Conservation (phyloP, 2,113 vertebrate genomes). For the Vimba vimba region DNA sequence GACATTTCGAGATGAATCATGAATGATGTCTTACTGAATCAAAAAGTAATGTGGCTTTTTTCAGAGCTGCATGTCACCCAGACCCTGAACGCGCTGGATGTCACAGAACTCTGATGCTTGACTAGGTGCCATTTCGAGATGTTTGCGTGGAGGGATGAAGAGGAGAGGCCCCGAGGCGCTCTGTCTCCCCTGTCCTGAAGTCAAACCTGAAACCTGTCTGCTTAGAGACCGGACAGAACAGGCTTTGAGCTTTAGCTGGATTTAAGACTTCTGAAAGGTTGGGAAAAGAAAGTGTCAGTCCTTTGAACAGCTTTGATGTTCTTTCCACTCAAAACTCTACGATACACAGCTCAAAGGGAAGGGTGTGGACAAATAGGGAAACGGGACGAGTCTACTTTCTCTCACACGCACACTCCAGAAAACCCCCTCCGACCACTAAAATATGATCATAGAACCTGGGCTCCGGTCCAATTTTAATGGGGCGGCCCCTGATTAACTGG, state of each 20-base stretch:
- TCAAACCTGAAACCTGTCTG: slow-evolving; percentile 32
- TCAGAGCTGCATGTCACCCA: not conserved
- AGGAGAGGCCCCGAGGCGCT: slow-evolving; percentile 11
- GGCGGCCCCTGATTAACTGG: slow-evolving; percentile 59
- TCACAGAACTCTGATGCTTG: slow-evolving; percentile 26
- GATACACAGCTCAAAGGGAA: slow-evolving; percentile 32
- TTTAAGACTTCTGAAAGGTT: slow-evolving; percentile 33
- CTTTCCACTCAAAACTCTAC: slow-evolving; percentile 34
- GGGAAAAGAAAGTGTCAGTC: slow-evolving; percentile 28
- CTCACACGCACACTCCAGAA: slow-evolving; percentile 11
- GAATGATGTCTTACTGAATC: slow-evolving; percentile 10
- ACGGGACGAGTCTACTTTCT: not conserved
- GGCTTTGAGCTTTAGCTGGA: slow-evolving; percentile 43
- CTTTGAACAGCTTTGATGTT: slow-evolving; percentile 32
- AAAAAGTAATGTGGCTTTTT: not conserved
- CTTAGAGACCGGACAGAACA: slow-evolving; percentile 9
- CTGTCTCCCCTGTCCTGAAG: slow-evolving; percentile 22
- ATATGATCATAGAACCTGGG: slow-evolving; percentile 42
- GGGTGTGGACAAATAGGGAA: slow-evolving; percentile 26
- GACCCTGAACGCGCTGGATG: not conserved
- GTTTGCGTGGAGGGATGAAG: slow-evolving; percentile 17
- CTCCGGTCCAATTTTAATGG: slow-evolving; percentile 56
- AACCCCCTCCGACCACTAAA: not conserved
- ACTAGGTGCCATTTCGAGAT: slow-evolving; percentile 22
- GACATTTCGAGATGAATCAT: slow-evolving; percentile 13